Percentiles rank a stretch among this genome's conserved stretches.
Evolutionary conservation across 2,797 vertebrate genomes (phyloP).

Genomic region (Trichosurus vulpecula): DNA sequence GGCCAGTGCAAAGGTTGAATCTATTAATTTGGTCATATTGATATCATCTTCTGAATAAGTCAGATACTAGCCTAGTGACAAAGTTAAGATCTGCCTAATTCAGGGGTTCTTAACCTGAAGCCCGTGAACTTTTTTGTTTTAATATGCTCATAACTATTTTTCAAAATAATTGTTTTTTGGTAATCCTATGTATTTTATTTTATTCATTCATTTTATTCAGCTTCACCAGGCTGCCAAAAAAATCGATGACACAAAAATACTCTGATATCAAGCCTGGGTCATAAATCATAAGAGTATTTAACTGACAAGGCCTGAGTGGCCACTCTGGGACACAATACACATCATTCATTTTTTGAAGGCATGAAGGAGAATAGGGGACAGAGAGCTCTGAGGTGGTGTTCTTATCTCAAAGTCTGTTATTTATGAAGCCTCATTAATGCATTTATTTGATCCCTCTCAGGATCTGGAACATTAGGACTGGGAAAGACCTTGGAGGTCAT

Average conservation of each 20-base stretch:
- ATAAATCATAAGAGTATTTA: conserved; percentile 30
- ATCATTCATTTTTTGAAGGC: neutral
- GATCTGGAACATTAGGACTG: neutral
- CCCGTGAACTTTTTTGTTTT: neutral
- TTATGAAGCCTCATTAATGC: neutral
- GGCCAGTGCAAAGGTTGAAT: neutral
- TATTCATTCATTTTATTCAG: no score
- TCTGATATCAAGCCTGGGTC: neutral
- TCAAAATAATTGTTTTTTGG: neutral
- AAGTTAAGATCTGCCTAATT: neutral
- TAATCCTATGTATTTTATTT: neutral
- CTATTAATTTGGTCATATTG: neutral
- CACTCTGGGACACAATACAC: neutral
- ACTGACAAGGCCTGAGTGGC: neutral
- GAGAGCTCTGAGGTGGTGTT: neutral
- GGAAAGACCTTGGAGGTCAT: neutral
- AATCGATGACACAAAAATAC: neutral
- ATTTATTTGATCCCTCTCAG: neutral
- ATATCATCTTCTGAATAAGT: neutral
- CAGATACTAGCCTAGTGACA: neutral
- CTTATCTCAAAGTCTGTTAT: neutral
- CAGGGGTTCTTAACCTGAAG: neutral
- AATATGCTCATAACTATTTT: neutral
- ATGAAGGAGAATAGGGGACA: neutral
- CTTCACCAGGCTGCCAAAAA: neutral